Evolutionary conservation across 2,888 invertebrate species (phyloP).

Genomic region (Drosophila anomalata): DNA sequence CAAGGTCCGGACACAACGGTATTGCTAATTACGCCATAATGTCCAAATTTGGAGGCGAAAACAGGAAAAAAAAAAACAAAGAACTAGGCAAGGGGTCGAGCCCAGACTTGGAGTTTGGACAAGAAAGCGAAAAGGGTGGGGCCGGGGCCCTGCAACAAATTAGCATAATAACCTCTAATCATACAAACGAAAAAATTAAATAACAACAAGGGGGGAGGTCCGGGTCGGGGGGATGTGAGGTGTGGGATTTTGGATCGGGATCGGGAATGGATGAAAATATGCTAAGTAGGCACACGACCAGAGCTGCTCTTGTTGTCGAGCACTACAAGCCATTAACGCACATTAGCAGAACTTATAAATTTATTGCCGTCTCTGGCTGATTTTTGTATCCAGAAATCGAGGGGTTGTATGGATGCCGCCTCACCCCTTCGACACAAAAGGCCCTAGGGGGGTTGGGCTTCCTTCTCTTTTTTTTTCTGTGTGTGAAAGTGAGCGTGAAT

Average conservation of each 20-base stretch:
- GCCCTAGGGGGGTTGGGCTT: slow-evolving; percentile 18
- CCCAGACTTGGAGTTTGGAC: background rate
- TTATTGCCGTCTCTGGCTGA: slow-evolving; percentile 61
- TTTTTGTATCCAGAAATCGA: background rate
- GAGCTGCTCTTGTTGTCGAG: slow-evolving; percentile 18
- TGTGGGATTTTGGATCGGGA: slow-evolving; percentile 3
- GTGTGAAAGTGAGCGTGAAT: slow-evolving; percentile 70
- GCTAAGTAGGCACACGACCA: slow-evolving; percentile 54
- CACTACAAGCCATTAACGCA: slow-evolving; percentile 78
- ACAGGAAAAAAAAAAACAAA: slow-evolving; percentile 3
- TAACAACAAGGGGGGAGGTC: slow-evolving; percentile 61
- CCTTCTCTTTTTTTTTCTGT: background rate
- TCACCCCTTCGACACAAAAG: slow-evolving; percentile 1
- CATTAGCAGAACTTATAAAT: slow-evolving; percentile 77
- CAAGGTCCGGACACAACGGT: slow-evolving; percentile 64
- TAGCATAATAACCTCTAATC: slow-evolving; percentile 80
- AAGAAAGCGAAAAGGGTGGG: slow-evolving; percentile 2
- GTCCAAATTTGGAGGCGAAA: slow-evolving; percentile 58
- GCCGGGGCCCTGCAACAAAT: slow-evolving; percentile 56
- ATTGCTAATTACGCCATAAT: slow-evolving; percentile 76
- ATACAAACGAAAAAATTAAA: slow-evolving; percentile 77
- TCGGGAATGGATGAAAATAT: slow-evolving; percentile 26
- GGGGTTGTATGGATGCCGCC: background rate
- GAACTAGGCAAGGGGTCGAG: background rate
- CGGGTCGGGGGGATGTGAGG: background rate